phyloP scores from a whole-genome alignment of 2,797 vertebrate genomes.

The Pachyuromys duprasi region DNA sequence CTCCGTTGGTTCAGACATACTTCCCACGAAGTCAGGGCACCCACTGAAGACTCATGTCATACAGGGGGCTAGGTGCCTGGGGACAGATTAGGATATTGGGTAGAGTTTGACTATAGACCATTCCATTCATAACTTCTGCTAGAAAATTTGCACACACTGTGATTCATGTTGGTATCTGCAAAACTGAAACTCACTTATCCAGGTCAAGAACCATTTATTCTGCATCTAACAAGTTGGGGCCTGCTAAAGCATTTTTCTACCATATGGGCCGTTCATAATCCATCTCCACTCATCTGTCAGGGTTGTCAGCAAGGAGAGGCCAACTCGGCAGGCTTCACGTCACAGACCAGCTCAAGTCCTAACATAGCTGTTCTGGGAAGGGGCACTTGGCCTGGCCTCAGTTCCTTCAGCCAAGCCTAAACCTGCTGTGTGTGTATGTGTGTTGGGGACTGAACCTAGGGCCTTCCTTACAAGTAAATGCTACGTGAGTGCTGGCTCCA shows the following conservation, averaged over 20 bases:
- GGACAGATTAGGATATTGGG: background rate
- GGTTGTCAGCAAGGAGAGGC: slow-evolving; percentile 18
- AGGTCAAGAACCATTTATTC: slow-evolving; percentile 64
- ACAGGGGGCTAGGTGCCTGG: background rate
- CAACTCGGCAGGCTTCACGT: slow-evolving; percentile 46
- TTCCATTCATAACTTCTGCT: background rate
- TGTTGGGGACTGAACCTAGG: too few relatives aligned
- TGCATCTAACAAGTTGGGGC: background rate
- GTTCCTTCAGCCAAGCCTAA: background rate
- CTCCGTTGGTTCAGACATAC: background rate
- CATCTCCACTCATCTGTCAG: background rate
- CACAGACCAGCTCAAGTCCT: background rate
- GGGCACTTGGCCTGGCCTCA: background rate
- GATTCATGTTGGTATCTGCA: slow-evolving; percentile 48
- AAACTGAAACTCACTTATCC: slow-evolving; percentile 68
- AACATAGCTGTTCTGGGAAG: background rate
- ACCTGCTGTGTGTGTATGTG: background rate
- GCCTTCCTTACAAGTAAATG: too few relatives aligned
- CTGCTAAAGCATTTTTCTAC: slow-evolving; percentile 18
- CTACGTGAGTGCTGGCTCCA: too few relatives aligned
- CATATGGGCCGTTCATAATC: slow-evolving; percentile 60
- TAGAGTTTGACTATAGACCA: background rate
- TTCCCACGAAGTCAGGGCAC: background rate
- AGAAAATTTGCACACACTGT: background rate
- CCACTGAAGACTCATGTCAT: background rate